Percentiles rank a stretch among this genome's conserved stretches.
These are phyloP conservation scores for Paramuricea clavata DNA, from an alignment of 92 coral and sea anemone species.

Conservation along the genomic window DNA sequence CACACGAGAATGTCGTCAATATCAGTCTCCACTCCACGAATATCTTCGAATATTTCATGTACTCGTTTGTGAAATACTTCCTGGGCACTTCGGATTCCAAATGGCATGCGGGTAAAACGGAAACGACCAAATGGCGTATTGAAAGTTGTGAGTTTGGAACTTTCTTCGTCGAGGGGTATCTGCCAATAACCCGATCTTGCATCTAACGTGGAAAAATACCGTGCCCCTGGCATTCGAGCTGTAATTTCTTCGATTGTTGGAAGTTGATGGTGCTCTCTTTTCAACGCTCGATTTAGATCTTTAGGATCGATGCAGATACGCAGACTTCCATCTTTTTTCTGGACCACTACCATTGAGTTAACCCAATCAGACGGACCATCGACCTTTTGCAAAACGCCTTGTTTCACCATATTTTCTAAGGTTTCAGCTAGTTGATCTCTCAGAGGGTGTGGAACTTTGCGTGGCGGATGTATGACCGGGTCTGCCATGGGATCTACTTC, in stretches of 20 bases:
- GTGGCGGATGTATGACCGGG: constrained; percentile 13
- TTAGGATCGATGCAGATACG: constrained; percentile 20
- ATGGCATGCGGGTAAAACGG: not conserved
- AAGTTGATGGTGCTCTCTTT: constrained; percentile 13
- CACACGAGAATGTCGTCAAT: constrained; percentile 23
- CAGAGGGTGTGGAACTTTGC: constrained; percentile 2
- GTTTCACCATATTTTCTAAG: not conserved
- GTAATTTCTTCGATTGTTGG: constrained; percentile 30
- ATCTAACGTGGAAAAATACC: constrained; percentile 12
- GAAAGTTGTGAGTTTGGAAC: not conserved
- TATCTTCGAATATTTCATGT: not conserved
- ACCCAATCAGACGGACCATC: constrained; percentile 18
- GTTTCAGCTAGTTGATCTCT: constrained; percentile 21
- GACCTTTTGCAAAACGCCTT: not conserved
- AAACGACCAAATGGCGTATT: constrained; percentile 19
- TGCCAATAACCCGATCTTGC: constrained; percentile 22
- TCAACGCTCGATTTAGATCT: constrained; percentile 7
- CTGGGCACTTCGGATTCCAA: constrained; percentile 22
- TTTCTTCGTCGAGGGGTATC: constrained; percentile 9
- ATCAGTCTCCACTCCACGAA: not conserved
- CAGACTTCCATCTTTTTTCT: not conserved
- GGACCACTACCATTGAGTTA: constrained; percentile 24
- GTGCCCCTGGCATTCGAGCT: constrained; percentile 19
- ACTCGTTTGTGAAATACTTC: constrained; percentile 33
- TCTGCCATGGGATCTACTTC: constrained; percentile 1